Conservation (phyloP, 2,113 vertebrate species). For the Barbus barbus region DNA sequence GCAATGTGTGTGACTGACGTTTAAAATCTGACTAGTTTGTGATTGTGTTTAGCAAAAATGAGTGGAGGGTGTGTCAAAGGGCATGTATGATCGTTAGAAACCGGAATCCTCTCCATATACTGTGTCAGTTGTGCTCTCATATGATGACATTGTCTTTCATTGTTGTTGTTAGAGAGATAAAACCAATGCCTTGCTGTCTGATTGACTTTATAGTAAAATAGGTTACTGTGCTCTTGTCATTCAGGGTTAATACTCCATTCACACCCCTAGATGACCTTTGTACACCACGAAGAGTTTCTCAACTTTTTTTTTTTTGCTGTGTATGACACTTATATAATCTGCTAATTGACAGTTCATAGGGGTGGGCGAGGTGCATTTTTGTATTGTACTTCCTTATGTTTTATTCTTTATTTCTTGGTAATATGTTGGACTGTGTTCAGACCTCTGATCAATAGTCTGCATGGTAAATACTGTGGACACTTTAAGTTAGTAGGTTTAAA, state of each 20-base stretch:
- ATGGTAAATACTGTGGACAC: neutral
- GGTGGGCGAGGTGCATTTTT: neutral
- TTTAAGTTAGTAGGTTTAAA: neutral
- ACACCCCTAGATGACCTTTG: conserved; percentile 45
- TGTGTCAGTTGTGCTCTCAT: neutral
- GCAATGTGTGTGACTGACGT: neutral
- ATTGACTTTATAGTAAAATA: neutral
- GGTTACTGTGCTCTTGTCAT: conserved; percentile 16
- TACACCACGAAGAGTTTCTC: neutral
- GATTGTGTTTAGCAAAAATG: neutral
- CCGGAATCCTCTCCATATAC: neutral
- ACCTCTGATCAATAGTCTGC: neutral
- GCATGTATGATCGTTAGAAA: neutral
- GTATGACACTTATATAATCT: conserved; percentile 17
- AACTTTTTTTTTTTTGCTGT: neutral
- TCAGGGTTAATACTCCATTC: neutral
- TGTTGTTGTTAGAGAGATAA: conserved; percentile 5
- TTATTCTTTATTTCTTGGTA: neutral
- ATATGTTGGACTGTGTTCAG: too few species aligned
- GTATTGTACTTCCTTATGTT: neutral
- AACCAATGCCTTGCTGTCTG: neutral
- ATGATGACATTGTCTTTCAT: neutral
- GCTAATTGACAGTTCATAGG: neutral
- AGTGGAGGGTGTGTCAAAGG: neutral
- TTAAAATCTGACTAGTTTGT: neutral